Conservation (phyloP, 2,888 invertebrate genomes). For the Aspidapion aeneum region DNA sequence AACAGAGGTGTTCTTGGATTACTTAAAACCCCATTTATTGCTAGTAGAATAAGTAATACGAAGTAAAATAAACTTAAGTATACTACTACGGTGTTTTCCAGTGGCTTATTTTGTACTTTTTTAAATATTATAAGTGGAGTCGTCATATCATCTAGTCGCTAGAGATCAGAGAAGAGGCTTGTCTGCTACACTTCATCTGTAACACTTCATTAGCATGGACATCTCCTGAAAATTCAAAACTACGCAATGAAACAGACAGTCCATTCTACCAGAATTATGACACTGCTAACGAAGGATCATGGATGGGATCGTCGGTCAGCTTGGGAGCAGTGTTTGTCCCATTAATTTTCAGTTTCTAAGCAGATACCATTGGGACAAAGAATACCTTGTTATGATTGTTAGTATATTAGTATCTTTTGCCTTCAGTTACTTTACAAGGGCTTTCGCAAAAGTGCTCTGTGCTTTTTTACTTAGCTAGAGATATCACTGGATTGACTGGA, state of each 20-base stretch:
- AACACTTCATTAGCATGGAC: conserved; percentile 45
- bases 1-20: conserved; percentile 82
- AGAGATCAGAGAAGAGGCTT: too few species aligned
- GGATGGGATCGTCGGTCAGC: conserved; percentile 50
- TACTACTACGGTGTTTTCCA: conserved; percentile 52
- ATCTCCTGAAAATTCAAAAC: conserved; percentile 29
- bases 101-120: conserved; percentile 48
- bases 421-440: conserved; percentile 68
- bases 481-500: conserved; percentile 61
- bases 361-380: conserved; percentile 64
- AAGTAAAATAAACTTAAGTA: conserved; percentile 59
- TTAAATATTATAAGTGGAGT: too few species aligned
- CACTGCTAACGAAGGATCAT: conserved; percentile 41
- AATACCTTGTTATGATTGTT: conserved; percentile 56
- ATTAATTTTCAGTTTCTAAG: conserved; percentile 62
- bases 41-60: conserved; percentile 63
- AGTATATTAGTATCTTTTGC: conserved; percentile 63
- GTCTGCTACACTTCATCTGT: conserved; percentile 14
- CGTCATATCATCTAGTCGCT: too few species aligned
- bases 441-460: conserved; percentile 51
- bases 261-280: conserved; percentile 38
- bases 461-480: conserved; percentile 56
- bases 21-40: conserved; percentile 71
- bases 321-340: conserved; percentile 53
- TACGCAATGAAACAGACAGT: conserved; percentile 32